These are phyloP conservation scores for Aleiodes alternator DNA, from an alignment of 2,888 invertebrate genomes.

Conservation along the genomic window DNA sequence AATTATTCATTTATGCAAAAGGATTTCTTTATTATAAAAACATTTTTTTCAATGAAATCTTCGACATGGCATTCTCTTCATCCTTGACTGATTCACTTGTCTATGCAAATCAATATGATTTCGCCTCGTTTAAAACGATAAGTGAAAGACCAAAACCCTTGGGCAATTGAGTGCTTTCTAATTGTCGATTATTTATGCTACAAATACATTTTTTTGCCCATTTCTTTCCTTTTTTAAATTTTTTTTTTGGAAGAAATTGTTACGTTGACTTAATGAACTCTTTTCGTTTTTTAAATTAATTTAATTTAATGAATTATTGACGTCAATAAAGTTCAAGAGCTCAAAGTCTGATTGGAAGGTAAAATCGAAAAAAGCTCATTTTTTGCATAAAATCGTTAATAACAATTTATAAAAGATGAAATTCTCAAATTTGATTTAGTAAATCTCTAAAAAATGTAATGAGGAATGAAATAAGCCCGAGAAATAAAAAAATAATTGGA, in stretches of 20 bases:
- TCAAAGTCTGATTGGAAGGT: neutral
- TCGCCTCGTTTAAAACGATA: constrained; percentile 19
- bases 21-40: too few species aligned
- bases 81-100: constrained; percentile 25
- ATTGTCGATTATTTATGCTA: constrained; percentile 41
- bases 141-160: constrained; percentile 33
- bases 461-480: too few species aligned
- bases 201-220: constrained; percentile 16
- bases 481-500: too few species aligned
- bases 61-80: constrained; percentile 1
- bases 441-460: too few species aligned
- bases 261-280: neutral
- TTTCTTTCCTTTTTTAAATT: neutral
- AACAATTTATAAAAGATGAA: too few species aligned
- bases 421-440: neutral
- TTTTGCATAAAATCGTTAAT: too few species aligned
- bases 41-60: too few species aligned
- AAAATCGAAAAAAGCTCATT: neutral
- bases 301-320: constrained; percentile 2
- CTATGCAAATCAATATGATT: constrained; percentile 45
- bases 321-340: neutral
- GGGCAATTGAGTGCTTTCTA: constrained; percentile 38
- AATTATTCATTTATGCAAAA: too few species aligned
- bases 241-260: neutral
- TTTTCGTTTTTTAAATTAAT: neutral